Percentiles rank a stretch among this genome's conserved stretches.
phyloP scores from a whole-genome alignment of 2,888 invertebrate species.

The Leucozona laternaria region DNA sequence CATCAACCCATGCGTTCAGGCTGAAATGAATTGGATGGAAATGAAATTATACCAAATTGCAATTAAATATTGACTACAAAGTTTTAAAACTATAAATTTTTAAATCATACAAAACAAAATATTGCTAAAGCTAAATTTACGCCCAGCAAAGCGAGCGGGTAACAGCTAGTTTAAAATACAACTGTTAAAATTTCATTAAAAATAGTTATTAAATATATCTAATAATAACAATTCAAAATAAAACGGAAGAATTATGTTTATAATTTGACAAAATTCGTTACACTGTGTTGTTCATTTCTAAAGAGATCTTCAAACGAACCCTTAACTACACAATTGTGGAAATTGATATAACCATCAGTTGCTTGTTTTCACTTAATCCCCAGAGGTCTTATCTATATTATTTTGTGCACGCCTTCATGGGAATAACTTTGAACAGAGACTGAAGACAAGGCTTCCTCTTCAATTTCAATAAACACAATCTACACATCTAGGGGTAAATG shows the following conservation, averaged over 20 bases:
- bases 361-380: neutral
- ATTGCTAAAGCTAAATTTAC: no score
- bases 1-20: no score
- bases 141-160: no score
- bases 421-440: constrained; percentile 18
- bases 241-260: neutral
- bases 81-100: no score
- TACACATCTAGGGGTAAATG: constrained; percentile 15
- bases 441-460: neutral
- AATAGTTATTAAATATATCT: neutral
- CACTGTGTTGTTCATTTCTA: neutral
- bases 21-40: no score
- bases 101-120: no score
- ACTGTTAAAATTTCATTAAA: neutral
- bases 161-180: no score
- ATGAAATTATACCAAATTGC: no score
- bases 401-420: neutral
- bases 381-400: neutral
- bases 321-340: neutral
- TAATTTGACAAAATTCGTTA: neutral
- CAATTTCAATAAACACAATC: constrained; percentile 33
- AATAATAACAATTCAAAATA: neutral
- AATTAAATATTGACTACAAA: no score
- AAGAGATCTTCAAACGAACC: neutral
- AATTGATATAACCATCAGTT: neutral